Percentiles rank a stretch among this genome's conserved stretches.
Conservation (phyloP, 2,797 vertebrate species). For the Cygnus olor region DNA sequence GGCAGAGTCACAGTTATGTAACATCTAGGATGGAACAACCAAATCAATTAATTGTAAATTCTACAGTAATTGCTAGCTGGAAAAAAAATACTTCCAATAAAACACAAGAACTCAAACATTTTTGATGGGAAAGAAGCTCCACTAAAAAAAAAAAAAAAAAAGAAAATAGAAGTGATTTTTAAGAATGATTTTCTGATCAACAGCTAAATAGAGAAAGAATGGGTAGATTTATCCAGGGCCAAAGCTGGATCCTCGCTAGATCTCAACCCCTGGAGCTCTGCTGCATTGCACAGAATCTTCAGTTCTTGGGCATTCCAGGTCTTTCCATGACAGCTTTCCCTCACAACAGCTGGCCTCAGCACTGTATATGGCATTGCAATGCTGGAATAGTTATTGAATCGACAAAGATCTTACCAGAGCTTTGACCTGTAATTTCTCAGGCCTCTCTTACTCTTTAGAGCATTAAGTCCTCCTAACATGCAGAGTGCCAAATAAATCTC, state of each 20-base stretch:
- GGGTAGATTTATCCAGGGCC: not conserved
- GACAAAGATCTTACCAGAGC: not conserved
- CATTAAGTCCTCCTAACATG: not conserved
- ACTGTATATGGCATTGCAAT: rapidly evolving
- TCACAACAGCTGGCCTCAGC: slow-evolving; percentile 19
- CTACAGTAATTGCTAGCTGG: not conserved
- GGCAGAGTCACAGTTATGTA: not conserved
- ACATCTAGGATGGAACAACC: not conserved
- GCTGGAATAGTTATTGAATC: not conserved
- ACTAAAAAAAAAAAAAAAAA: not conserved
- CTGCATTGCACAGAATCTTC: not conserved
- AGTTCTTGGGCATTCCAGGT: not conserved
- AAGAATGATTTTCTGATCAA: not conserved
- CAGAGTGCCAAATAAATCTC: not conserved
- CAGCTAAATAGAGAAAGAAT: not conserved
- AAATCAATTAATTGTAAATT: not conserved
- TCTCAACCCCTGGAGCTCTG: not conserved
- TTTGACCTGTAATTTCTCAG: slow-evolving; percentile 14
- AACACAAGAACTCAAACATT: not conserved
- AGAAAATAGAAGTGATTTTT: not conserved
- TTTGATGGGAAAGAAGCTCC: not conserved
- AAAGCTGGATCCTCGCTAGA: not conserved
- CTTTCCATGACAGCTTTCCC: not conserved
- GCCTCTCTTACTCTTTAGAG: not conserved
- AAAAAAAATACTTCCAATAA: not conserved